Evolutionary conservation across 2,797 vertebrate genomes (phyloP).

Genomic region (Xerus rutilus): DNA sequence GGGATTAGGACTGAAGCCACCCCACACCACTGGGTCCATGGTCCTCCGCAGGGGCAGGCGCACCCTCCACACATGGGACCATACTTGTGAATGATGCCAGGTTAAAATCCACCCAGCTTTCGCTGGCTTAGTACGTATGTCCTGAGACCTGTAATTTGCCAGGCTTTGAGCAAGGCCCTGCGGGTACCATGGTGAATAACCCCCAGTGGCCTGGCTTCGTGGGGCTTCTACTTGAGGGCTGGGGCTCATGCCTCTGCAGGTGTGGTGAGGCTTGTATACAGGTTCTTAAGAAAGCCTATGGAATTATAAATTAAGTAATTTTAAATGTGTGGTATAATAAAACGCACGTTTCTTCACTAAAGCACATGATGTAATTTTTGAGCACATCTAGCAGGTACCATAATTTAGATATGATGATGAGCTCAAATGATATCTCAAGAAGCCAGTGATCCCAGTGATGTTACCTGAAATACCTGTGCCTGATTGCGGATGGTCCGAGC

Average conservation of each 20-base stretch:
- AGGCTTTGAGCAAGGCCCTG: background rate
- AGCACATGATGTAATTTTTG: background rate
- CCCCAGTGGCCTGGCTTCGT: background rate
- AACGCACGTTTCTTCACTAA: background rate
- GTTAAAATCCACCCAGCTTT: background rate
- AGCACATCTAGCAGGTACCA: background rate
- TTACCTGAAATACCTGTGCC: background rate
- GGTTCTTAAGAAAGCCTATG: conserved; percentile 40
- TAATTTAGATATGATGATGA: background rate
- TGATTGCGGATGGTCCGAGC: background rate
- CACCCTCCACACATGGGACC: background rate
- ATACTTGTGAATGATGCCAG: background rate
- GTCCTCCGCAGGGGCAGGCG: background rate
- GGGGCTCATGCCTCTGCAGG: background rate
- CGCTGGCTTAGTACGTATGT: background rate
- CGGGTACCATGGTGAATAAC: background rate
- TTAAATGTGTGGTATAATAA: background rate
- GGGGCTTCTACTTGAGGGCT: background rate
- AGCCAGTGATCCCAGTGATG: background rate
- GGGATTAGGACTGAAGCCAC: background rate
- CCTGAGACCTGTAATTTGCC: background rate
- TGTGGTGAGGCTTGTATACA: background rate
- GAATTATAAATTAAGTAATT: conserved; percentile 14
- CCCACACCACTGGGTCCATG: background rate
- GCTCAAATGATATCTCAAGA: background rate